These are phyloP conservation scores for Spea hammondii DNA, from an alignment of 2,797 vertebrate genomes.

Conservation along the genomic window DNA sequence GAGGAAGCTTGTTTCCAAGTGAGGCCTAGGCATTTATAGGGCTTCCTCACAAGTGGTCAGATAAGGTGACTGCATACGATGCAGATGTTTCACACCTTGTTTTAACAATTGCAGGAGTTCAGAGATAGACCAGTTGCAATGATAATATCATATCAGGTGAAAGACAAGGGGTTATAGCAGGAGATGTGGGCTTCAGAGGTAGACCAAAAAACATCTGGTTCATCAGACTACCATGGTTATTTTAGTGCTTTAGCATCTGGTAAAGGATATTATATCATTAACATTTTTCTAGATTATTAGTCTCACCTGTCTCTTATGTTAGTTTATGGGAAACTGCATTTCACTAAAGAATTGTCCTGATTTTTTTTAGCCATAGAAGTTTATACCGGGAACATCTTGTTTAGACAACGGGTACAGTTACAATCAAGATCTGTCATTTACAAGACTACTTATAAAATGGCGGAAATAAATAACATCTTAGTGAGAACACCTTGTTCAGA, in stretches of 20 bases:
- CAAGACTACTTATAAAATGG: neutral
- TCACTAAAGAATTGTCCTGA: constrained; percentile 22
- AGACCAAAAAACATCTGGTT: constrained; percentile 33
- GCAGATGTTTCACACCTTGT: too few species aligned
- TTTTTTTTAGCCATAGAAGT: neutral
- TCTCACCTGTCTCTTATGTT: constrained; percentile 33
- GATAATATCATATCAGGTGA: too few species aligned
- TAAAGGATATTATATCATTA: constrained; percentile 35
- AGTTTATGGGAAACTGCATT: constrained; percentile 32
- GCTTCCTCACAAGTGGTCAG: too few species aligned
- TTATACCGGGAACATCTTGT: neutral
- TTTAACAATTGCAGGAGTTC: too few species aligned
- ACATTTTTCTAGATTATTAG: constrained; percentile 24
- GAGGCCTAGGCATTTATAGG: too few species aligned
- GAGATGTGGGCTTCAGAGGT: too few species aligned
- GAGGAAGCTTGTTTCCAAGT: too few species aligned
- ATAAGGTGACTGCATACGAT: too few species aligned
- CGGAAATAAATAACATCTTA: neutral
- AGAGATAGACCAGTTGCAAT: too few species aligned
- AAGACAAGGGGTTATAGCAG: too few species aligned
- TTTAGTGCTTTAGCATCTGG: constrained; percentile 28
- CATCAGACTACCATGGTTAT: constrained; percentile 11
- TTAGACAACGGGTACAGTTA: constrained; percentile 1
- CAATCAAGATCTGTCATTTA: constrained; percentile 16
- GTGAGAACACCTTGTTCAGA: too few species aligned